These are phyloP conservation scores for Aphaenogaster floridana DNA, from an alignment of 1,140 invertebrate species.

Conservation along the genomic window DNA sequence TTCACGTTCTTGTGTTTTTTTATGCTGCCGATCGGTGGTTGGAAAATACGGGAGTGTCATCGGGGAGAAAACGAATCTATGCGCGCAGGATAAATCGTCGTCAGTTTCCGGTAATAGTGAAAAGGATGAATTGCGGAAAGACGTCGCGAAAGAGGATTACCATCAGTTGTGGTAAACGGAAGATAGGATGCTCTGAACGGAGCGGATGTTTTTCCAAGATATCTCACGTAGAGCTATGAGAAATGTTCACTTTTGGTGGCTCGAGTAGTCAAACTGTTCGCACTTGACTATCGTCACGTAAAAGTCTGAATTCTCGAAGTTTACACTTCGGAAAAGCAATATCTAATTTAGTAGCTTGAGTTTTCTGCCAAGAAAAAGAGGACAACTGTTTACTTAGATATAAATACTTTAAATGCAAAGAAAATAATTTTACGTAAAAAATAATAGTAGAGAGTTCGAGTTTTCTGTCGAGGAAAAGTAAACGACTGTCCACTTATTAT, in stretches of 20 bases:
- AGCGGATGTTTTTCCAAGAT: conserved; percentile 3
- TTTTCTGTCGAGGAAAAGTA: not conserved
- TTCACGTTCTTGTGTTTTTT: not conserved
- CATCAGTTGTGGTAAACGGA: not conserved
- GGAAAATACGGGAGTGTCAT: not conserved
- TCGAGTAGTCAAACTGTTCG: not conserved
- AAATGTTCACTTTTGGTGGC: not conserved
- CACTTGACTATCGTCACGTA: not conserved
- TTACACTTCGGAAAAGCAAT: not conserved
- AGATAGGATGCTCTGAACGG: not conserved
- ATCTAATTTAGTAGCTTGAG: not conserved
- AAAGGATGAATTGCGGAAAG: conserved; percentile 22
- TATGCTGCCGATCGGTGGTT: not conserved
- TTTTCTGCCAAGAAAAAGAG: too few relatives aligned
- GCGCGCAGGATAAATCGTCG: not conserved
- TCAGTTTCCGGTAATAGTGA: not conserved
- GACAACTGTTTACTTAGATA: not conserved
- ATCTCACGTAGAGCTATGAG: not conserved
- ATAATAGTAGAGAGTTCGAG: not conserved
- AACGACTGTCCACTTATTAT: not conserved
- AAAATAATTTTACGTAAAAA: not conserved
- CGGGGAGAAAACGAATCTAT: not conserved
- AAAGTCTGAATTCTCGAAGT: not conserved
- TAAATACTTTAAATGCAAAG: not conserved
- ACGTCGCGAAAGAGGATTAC: not conserved